Conservation (phyloP, 2,797 vertebrate genomes). For the Xenentodon cancila region DNA sequence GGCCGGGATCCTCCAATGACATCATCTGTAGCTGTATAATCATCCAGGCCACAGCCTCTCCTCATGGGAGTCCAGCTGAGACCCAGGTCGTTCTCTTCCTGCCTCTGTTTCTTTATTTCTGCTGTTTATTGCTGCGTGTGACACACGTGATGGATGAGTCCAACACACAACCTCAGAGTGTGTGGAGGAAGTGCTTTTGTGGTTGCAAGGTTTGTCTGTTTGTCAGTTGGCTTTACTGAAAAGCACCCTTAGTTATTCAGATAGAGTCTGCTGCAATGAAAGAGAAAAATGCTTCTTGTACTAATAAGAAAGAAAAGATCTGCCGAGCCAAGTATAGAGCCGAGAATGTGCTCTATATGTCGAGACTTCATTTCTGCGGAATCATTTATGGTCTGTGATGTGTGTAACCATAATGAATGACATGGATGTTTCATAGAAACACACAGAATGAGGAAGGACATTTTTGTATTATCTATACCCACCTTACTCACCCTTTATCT, state of each 20-base stretch:
- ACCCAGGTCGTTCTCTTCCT: constrained; percentile 42
- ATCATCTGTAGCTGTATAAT: constrained; percentile 80
- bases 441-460: constrained; percentile 31
- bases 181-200: constrained; percentile 50
- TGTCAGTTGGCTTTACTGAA: constrained; percentile 46
- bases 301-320: constrained; percentile 45
- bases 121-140: constrained; percentile 62
- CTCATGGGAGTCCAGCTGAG: constrained; percentile 77
- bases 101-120: constrained; percentile 14
- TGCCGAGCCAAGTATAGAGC: constrained; percentile 67
- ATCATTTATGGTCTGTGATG: constrained; percentile 63
- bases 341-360: constrained; percentile 64
- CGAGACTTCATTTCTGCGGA: constrained; percentile 64
- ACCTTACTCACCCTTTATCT: background rate
- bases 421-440: constrained; percentile 60
- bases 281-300: constrained; percentile 35
- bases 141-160: constrained; percentile 75
- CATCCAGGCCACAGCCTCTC: constrained; percentile 75
- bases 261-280: constrained; percentile 32
- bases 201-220: constrained; percentile 54
- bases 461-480: background rate
- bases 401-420: constrained; percentile 69
- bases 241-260: constrained; percentile 29
- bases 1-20: constrained; percentile 69
- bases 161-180: constrained; percentile 51